These are phyloP conservation scores for Mycogona germanica DNA, from an alignment of 2,888 invertebrate species.

Conservation along the genomic window DNA sequence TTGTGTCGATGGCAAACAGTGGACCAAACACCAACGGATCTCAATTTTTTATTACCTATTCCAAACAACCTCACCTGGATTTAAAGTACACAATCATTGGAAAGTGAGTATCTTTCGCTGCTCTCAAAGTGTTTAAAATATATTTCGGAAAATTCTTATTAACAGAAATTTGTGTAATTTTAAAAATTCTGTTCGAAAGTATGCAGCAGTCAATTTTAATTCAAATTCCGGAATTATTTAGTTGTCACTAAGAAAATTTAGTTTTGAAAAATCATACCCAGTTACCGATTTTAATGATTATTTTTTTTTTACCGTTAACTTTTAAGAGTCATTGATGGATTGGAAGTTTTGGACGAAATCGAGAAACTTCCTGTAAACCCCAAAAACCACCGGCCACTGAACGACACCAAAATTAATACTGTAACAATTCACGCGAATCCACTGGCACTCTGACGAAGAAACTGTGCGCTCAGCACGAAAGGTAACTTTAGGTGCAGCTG, in stretches of 20 bases:
- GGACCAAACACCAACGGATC: constrained; percentile 96
- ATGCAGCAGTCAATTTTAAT: too few relatives aligned
- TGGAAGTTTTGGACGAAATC: constrained; percentile 87
- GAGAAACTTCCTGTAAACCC: constrained; percentile 91
- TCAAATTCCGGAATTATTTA: too few relatives aligned
- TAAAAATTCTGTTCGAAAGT: too few relatives aligned
- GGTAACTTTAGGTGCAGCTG: too few relatives aligned
- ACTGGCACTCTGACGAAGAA: too few relatives aligned
- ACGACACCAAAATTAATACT: constrained; percentile 72
- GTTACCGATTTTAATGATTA: background rate
- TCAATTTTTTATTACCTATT: constrained; percentile 95
- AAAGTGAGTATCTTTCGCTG: constrained; percentile 52
- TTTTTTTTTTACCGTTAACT: constrained; percentile 1
- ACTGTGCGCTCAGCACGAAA: too few relatives aligned
- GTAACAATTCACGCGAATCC: constrained; percentile 98
- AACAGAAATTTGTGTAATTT: too few relatives aligned
- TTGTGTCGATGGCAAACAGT: constrained; percentile 96
- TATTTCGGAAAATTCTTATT: too few relatives aligned
- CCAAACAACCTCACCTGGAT: constrained; percentile 87
- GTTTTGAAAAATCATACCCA: background rate
- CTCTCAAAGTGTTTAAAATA: too few relatives aligned
- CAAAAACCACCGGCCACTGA: constrained; percentile 77
- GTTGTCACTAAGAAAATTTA: constrained; percentile 8
- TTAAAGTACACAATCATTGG: constrained; percentile 96
- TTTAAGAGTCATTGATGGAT: constrained; percentile 90